phyloP scores from a whole-genome alignment of 2,797 vertebrate species.

The Falco cherrug region DNA sequence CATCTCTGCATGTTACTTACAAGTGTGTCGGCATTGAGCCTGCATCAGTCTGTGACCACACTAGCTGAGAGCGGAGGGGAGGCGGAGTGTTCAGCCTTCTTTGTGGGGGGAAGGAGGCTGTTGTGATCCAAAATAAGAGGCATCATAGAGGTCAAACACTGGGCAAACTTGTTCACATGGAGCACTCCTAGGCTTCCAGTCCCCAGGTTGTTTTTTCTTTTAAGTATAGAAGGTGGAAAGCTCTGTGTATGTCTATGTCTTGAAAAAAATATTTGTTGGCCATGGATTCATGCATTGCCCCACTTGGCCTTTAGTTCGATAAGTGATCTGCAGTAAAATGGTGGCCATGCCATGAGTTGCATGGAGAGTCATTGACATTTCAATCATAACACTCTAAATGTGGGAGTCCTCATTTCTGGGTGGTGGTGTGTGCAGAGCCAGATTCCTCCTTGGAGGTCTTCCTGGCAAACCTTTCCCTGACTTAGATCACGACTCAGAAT shows the following conservation, averaged over 20 bases:
- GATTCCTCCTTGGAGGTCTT: neutral
- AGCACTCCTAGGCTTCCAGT: neutral
- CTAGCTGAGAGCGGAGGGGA: neutral
- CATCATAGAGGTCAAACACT: neutral
- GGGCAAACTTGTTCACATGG: neutral
- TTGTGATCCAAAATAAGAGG: neutral
- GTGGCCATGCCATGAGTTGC: neutral
- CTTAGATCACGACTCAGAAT: neutral
- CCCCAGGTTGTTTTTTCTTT: neutral
- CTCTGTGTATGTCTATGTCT: neutral
- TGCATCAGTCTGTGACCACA: rapidly evolving
- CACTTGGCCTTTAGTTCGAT: neutral
- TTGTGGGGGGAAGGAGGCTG: neutral
- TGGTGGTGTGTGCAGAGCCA: neutral
- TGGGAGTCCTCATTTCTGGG: neutral
- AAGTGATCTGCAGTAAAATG: neutral
- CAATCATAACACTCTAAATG: neutral
- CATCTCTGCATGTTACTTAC: neutral
- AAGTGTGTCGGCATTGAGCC: neutral
- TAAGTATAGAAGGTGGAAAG: neutral
- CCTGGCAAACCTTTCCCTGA: neutral
- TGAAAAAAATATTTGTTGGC: neutral
- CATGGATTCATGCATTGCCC: neutral
- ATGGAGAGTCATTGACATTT: neutral
- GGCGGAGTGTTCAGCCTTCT: neutral